Conservation (phyloP, 2,888 invertebrate species). For the Andrena flavipes region DNA sequence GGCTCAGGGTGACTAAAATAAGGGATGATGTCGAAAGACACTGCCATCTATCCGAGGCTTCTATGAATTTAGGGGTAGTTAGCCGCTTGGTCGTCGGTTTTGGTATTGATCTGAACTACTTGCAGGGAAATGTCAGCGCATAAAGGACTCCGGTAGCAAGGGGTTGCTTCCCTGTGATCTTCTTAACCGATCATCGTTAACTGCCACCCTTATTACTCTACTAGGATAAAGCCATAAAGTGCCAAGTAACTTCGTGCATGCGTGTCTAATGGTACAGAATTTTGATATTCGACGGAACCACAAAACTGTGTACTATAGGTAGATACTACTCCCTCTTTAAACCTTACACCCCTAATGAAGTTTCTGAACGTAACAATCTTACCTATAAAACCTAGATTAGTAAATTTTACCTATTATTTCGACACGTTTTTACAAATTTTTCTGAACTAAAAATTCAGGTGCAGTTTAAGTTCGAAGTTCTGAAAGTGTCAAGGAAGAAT, state of each 20-base stretch:
- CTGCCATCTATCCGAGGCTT: conserved; percentile 69
- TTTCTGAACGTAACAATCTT: too few species aligned
- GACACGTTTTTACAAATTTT: too few species aligned
- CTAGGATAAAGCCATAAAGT: conserved; percentile 12
- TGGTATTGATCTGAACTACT: conserved; percentile 70
- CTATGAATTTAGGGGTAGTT: conserved; percentile 44
- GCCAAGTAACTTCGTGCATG: not conserved
- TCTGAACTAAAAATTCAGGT: too few species aligned
- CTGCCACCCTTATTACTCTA: not conserved
- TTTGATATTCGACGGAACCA: not conserved
- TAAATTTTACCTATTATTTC: too few species aligned
- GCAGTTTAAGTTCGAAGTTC: too few species aligned
- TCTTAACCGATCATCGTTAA: conserved; percentile 81
- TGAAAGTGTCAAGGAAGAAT: too few species aligned
- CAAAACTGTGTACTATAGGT: not conserved
- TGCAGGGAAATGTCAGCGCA: conserved; percentile 36
- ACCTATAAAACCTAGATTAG: too few species aligned
- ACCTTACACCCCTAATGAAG: too few species aligned
- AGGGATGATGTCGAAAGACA: conserved; percentile 63
- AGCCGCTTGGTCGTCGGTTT: conserved; percentile 38
- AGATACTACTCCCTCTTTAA: not conserved
- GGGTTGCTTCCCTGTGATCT: conserved; percentile 69
- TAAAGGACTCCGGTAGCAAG: conserved; percentile 30
- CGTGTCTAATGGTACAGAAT: not conserved
- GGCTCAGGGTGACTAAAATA: conserved; percentile 58